phyloP scores from a whole-genome alignment of 2,797 vertebrate genomes.

The Molossus alvarezi region DNA sequence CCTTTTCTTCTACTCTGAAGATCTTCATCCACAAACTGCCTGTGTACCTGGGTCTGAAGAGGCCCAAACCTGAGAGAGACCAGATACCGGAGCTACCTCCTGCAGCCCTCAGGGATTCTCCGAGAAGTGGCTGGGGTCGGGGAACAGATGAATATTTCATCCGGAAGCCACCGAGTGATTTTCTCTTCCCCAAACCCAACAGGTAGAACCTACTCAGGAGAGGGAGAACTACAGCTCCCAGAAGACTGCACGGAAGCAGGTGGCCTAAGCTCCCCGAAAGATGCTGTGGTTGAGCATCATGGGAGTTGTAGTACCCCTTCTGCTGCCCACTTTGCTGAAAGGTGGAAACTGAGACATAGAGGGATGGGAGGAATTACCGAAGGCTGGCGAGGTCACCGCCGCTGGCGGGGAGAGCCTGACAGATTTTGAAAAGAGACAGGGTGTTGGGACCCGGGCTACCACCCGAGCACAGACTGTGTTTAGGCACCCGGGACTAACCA shows the following conservation, averaged over 20 bases:
- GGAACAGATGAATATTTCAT: slow-evolving; percentile 96
- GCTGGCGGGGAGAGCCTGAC: neutral
- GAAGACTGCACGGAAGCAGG: slow-evolving; percentile 38
- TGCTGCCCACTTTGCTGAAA: neutral
- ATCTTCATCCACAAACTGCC: slow-evolving; percentile 96
- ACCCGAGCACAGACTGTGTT: neutral
- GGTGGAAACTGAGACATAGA: neutral
- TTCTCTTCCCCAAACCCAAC: slow-evolving; percentile 94
- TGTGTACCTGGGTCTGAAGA: slow-evolving; percentile 92
- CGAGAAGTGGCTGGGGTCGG: slow-evolving; percentile 87
- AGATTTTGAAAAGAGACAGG: neutral
- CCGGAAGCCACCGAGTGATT: slow-evolving; percentile 92
- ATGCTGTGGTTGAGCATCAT: slow-evolving; percentile 41
- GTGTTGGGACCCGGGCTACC: neutral
- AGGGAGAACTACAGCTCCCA: slow-evolving; percentile 71
- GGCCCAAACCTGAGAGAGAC: slow-evolving; percentile 92
- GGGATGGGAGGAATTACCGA: neutral
- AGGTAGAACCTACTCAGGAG: slow-evolving; percentile 89
- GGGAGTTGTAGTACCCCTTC: slow-evolving; percentile 75
- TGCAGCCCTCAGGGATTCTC: slow-evolving; percentile 83
- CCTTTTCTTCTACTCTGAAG: slow-evolving; percentile 84
- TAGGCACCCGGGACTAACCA: neutral
- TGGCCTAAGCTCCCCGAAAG: neutral
- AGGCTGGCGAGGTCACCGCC: neutral
- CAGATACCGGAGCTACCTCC: slow-evolving; percentile 78